Evolutionary conservation across 1,140 invertebrate genomes (phyloP).

Genomic region (Mylabris phalerata): DNA sequence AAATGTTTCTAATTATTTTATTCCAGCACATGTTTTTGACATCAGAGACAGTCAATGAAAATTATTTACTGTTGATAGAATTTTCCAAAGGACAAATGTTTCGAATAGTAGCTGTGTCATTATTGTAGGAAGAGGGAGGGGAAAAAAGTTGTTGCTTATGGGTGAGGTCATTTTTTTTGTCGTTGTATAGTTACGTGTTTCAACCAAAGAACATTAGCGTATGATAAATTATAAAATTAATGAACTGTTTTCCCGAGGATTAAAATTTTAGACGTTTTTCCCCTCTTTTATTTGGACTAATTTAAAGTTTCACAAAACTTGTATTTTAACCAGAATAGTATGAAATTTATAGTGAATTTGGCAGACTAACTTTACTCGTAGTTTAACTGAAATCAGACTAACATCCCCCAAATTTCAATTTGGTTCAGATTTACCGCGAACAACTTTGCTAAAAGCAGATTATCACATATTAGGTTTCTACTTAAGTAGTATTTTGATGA

Average conservation of each 20-base stretch:
- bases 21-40: not conserved
- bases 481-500: constrained; percentile 10
- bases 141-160: not conserved
- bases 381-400: constrained; percentile 18
- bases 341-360: no score
- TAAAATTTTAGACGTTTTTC: not conserved
- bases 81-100: not conserved
- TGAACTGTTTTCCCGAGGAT: constrained; percentile 7
- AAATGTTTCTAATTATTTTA: not conserved
- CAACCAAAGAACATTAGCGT: constrained; percentile 13
- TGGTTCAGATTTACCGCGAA: constrained; percentile 20
- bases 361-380: constrained; percentile 18
- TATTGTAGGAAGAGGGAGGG: not conserved
- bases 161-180: constrained; percentile 1
- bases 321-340: no score
- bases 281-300: no score
- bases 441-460: constrained; percentile 20
- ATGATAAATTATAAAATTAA: constrained; percentile 17
- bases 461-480: constrained; percentile 22
- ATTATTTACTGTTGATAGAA: constrained; percentile 4
- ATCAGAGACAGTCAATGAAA: constrained; percentile 2
- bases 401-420: constrained; percentile 23
- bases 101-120: constrained; percentile 9
- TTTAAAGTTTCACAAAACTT: no score
- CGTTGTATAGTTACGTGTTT: constrained; percentile 6